Base-by-base conservation (phyloP, 2,113 vertebrate species). In the Empidonax traillii region DNA sequence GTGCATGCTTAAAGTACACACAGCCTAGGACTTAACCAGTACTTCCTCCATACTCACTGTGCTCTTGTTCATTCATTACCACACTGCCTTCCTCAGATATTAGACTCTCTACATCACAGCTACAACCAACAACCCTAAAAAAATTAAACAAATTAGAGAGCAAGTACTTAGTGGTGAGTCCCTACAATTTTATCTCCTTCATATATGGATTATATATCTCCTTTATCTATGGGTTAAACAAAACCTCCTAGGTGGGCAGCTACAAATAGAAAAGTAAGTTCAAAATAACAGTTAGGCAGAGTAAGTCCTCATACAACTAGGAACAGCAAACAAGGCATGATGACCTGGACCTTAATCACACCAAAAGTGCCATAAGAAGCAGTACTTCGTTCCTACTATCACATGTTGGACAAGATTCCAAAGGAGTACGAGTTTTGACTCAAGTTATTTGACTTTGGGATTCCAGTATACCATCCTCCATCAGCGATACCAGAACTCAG, bases 201-300 rank as follows among this genome's bases (percentile, higher is more conserved):
- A 74, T 13, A 3, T 53, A 61, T 39, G 59, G 59, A 61, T 27
- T 27, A 27, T 81, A 85, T n/a, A 58, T 30, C 59, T 84, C 37
- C 58, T 88, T 89, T 83, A 78, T 10, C 4, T 66, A 28, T 27
- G 43, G 25, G 71, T 31, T 28, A 73, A 83, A 41, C 33, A 58
- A 58, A 79, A 62, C 12, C 51, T 83, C 18, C 53, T 30, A 73
- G 17, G 6, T 18, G 44, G 21, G 19, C 66, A 79, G 27, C 49
- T 65, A 74, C 41, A 86, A 76, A 49, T n/a, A 86, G 24, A 90
- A 92, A 83, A 88, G 10, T 11, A 69, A 44, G 17, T 78, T 84
- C n/a, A 77, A 80, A 86, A 9, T 22, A 83, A 62, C 5, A 66
- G 22, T 46, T n/a, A 67, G n/a, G 19, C 21, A 80, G 15, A 90